Percentiles rank a stretch among this genome's conserved stretches.
Conservation (phyloP, 2,797 vertebrate species). For the Australoheros facetus region DNA sequence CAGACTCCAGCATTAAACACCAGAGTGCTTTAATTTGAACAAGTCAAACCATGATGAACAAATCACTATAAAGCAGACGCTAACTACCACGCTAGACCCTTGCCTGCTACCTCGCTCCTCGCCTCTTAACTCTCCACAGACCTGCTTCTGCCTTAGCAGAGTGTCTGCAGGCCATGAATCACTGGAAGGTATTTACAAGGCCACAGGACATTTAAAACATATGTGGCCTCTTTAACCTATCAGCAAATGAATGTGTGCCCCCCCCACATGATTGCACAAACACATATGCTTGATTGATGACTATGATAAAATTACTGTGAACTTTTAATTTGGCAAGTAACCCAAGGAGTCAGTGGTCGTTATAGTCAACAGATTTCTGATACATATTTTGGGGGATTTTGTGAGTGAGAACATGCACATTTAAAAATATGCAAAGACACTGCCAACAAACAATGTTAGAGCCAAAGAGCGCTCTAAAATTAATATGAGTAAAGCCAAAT, state of each 20-base stretch:
- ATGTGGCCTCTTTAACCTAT: constrained; percentile 66
- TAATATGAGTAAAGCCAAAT: constrained; percentile 30
- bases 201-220: constrained; percentile 75
- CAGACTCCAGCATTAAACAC: not conserved
- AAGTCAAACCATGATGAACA: constrained; percentile 8
- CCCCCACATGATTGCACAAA: constrained; percentile 28
- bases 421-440: constrained; percentile 49
- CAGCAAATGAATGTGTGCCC: constrained; percentile 43
- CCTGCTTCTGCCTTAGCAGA: constrained; percentile 51
- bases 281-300: constrained; percentile 24
- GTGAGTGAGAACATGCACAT: constrained; percentile 44
- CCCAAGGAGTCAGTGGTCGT: constrained; percentile 5
- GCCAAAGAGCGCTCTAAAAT: constrained; percentile 34
- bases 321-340: not conserved
- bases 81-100: constrained; percentile 9
- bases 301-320: not conserved
- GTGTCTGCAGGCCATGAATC: constrained; percentile 71
- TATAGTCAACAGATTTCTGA: constrained; percentile 11
- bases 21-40: not conserved
- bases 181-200: constrained; percentile 77
- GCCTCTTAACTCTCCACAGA: constrained; percentile 29
- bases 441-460: constrained; percentile 51
- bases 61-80: constrained; percentile 19
- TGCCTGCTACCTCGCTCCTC: not conserved
- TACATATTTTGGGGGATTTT: constrained; percentile 35